Evolutionary conservation across 2,113 vertebrate genomes (phyloP).

Genomic region (Zosterops hypoxanthus): DNA sequence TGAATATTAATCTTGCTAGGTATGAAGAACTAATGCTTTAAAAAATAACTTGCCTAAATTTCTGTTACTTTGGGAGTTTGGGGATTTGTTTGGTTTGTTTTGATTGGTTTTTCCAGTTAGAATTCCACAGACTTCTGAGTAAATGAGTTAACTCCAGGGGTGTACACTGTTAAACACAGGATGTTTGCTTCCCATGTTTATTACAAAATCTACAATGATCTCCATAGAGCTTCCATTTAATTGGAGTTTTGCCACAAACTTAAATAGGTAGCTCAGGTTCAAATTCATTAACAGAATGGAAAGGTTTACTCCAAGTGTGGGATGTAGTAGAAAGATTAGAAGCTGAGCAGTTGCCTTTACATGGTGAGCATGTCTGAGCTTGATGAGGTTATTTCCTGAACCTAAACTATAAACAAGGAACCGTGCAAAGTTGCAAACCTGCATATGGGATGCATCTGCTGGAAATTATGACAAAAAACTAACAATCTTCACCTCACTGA

Average conservation of each 20-base stretch:
- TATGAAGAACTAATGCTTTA: background rate
- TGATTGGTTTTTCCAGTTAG: background rate
- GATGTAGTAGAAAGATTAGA: background rate
- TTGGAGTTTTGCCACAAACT: background rate
- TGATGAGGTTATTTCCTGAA: constrained; percentile 37
- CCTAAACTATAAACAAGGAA: background rate
- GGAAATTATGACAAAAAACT: background rate
- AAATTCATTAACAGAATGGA: constrained; percentile 11
- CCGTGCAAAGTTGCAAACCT: background rate
- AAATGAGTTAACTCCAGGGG: background rate
- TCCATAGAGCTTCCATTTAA: background rate
- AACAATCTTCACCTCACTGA: background rate
- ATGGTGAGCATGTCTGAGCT: background rate
- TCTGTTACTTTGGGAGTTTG: background rate
- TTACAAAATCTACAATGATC: background rate
- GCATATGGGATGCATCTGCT: background rate
- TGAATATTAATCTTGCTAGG: background rate
- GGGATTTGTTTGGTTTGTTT: background rate
- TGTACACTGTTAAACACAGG: background rate
- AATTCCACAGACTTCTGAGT: background rate
- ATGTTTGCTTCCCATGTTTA: background rate
- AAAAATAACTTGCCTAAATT: background rate
- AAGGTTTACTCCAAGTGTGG: background rate
- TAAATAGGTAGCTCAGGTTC: background rate
- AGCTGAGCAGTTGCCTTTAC: background rate